These are phyloP conservation scores for Drosophila jambulina DNA, from an alignment of 1,140 invertebrate genomes.

Conservation along the genomic window DNA sequence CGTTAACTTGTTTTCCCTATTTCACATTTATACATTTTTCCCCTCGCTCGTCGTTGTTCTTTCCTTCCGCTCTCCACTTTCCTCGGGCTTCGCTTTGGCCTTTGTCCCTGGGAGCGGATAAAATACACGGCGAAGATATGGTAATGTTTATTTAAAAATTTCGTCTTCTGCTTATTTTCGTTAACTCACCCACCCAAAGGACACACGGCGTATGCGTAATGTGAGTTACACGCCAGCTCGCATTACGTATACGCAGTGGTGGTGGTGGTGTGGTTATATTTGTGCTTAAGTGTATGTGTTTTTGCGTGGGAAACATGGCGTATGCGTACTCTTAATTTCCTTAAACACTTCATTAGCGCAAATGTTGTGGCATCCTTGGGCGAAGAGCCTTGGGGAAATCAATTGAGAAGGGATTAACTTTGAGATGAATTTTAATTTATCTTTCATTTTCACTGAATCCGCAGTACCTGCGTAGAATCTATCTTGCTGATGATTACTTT, in stretches of 20 bases:
- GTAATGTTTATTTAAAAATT: constrained; percentile 77
- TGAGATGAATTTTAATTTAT: constrained; percentile 28
- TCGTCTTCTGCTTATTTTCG: constrained; percentile 32
- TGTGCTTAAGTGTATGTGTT: constrained; percentile 1
- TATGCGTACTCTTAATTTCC: constrained; percentile 53
- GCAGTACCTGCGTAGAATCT: neutral
- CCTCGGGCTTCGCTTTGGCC: constrained; percentile 1
- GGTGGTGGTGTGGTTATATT: neutral
- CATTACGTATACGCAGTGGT: constrained; percentile 14
- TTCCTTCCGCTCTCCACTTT: constrained; percentile 23
- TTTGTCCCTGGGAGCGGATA: constrained; percentile 22
- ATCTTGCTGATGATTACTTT: neutral
- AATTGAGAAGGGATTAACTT: constrained; percentile 27
- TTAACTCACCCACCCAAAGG: neutral
- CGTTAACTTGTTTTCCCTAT: constrained; percentile 83
- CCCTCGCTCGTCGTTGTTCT: constrained; percentile 39
- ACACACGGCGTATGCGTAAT: constrained; percentile 53
- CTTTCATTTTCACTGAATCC: neutral
- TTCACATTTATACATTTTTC: constrained; percentile 58
- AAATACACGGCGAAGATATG: constrained; percentile 65
- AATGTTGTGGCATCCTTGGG: constrained; percentile 23
- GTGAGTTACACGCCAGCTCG: constrained; percentile 5
- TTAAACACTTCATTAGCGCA: constrained; percentile 67
- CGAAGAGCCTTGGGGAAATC: constrained; percentile 29
- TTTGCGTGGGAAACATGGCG: constrained; percentile 32